Percentiles rank a stretch among this genome's conserved stretches.
phyloP scores from a whole-genome alignment of 2,113 vertebrate species.

The Crotalus helleri region DNA sequence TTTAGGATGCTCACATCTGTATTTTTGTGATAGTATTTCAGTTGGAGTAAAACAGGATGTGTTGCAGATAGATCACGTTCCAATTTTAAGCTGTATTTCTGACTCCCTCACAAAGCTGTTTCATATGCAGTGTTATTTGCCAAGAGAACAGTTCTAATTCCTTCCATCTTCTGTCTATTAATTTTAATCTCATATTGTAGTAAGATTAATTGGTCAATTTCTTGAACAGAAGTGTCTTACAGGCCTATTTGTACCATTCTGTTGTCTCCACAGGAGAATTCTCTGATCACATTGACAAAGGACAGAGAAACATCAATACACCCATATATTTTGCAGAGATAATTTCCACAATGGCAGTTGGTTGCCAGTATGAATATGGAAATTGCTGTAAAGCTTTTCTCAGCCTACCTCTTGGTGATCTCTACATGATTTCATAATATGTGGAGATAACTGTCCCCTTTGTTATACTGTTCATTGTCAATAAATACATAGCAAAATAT shows the following conservation, averaged over 20 bases:
- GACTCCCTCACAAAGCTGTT: slow-evolving; percentile 23
- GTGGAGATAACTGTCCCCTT: neutral
- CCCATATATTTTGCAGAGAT: neutral
- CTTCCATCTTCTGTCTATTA: slow-evolving; percentile 26
- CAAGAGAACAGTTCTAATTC: slow-evolving; percentile 42
- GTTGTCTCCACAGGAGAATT: neutral
- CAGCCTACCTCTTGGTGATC: neutral
- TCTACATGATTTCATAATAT: neutral
- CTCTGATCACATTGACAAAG: neutral
- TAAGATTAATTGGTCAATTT: slow-evolving; percentile 30
- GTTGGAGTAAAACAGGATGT: slow-evolving; percentile 39
- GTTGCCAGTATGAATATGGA: neutral
- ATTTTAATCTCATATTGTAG: slow-evolving; percentile 9
- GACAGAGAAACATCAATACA: neutral
- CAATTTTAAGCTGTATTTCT: slow-evolving; percentile 41
- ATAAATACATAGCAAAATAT: neutral
- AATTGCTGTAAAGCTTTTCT: neutral
- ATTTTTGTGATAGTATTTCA: slow-evolving; percentile 46
- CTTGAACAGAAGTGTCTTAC: slow-evolving; percentile 9
- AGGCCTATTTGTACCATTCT: neutral
- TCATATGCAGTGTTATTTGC: slow-evolving; percentile 52
- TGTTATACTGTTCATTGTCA: neutral
- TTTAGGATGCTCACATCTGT: slow-evolving; percentile 28
- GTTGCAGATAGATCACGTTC: slow-evolving; percentile 28
- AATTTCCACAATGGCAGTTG: neutral